Evolutionary conservation across 2,888 invertebrate species (phyloP).

Genomic region (Eubasilissa splendida): DNA sequence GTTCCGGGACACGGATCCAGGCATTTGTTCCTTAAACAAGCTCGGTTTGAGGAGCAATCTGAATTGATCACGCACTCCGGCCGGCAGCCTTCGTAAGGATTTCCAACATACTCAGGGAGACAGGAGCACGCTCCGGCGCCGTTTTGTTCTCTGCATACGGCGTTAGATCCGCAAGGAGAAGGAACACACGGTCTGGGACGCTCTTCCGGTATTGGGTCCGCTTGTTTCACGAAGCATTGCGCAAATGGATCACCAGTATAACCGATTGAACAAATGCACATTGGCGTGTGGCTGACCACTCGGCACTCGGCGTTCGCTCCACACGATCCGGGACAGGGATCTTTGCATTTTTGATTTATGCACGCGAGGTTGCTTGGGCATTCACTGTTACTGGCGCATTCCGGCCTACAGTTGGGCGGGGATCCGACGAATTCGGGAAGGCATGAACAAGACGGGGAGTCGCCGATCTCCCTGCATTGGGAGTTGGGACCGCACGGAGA

Average conservation of each 20-base stretch:
- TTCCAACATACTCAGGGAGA: slow-evolving; percentile 75
- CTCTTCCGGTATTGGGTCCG: slow-evolving; percentile 63
- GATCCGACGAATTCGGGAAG: slow-evolving; percentile 75
- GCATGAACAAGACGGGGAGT: slow-evolving; percentile 79
- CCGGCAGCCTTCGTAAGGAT: slow-evolving; percentile 76
- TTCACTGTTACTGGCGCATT: slow-evolving; percentile 80
- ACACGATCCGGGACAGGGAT: slow-evolving; percentile 81
- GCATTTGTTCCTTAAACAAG: slow-evolving; percentile 84
- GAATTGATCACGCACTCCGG: slow-evolving; percentile 87
- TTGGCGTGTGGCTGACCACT: slow-evolving; percentile 81
- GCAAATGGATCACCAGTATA: slow-evolving; percentile 80
- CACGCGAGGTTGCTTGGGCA: slow-evolving; percentile 78
- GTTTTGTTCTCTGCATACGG: slow-evolving; percentile 75
- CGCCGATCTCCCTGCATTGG: slow-evolving; percentile 75
- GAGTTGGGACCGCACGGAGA: slow-evolving; percentile 80
- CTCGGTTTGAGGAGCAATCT: slow-evolving; percentile 82
- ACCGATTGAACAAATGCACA: slow-evolving; percentile 76
- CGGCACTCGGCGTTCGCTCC: slow-evolving; percentile 81
- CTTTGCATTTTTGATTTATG: slow-evolving; percentile 79
- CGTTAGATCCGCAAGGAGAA: slow-evolving; percentile 81
- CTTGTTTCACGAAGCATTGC: slow-evolving; percentile 71
- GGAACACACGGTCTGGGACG: slow-evolving; percentile 77
- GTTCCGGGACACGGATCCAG: slow-evolving; percentile 84
- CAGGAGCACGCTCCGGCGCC: slow-evolving; percentile 80
- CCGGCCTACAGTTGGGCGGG: slow-evolving; percentile 79